Base-by-base conservation (phyloP, 2,888 invertebrate genomes). In the Drosophila testacea region DNA sequence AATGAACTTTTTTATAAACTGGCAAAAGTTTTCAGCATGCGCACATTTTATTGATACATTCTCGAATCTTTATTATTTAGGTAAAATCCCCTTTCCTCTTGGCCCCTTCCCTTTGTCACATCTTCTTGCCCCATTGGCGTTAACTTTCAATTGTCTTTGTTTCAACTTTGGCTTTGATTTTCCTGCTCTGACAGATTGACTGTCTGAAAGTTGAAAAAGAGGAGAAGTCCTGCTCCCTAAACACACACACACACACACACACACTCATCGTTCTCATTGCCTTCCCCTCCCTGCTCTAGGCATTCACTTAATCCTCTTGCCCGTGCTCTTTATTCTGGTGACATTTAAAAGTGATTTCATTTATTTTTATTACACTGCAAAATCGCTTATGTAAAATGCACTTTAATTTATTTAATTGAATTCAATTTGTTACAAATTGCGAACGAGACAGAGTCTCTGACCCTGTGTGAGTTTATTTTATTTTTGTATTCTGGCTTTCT, bases 341-440 rank as follows among this genome's bases (percentile, higher is more conserved):
- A 66, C 69, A 75, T 67, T 71, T 67, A 63, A 66, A 78, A 72
- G 64, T 72, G 57, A 75, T 73, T 80, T 71, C 48, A 75, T 83
- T 69, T 79, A 57, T 67, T 81, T 83, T 73, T 65, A 72, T 72
- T 54, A 56, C 67, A 67, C 61, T 66, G 81, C 72, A 63, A 51
- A 38, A 59, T 54, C 64, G 73, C 71, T 83, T 76, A 79, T 75
- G 68, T 63, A 74, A 79, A 83, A 83, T 86, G 87, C 87, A 86
- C 67, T 84, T 84, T 82, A 87, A 82, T 84, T 84, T 82, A 82
- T 82, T 84, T 87, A 80, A 87, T 84, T 84, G 78, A 87, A 84
- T 82, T 84, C 69, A 87, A 84, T 84, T 84, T 82, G 76, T 69
- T 47, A 57, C 69, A 59, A 73, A 82, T 87, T 79, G 75, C 82